Conservation (phyloP, 2,113 vertebrate species). For the Nymphicus hollandicus region DNA sequence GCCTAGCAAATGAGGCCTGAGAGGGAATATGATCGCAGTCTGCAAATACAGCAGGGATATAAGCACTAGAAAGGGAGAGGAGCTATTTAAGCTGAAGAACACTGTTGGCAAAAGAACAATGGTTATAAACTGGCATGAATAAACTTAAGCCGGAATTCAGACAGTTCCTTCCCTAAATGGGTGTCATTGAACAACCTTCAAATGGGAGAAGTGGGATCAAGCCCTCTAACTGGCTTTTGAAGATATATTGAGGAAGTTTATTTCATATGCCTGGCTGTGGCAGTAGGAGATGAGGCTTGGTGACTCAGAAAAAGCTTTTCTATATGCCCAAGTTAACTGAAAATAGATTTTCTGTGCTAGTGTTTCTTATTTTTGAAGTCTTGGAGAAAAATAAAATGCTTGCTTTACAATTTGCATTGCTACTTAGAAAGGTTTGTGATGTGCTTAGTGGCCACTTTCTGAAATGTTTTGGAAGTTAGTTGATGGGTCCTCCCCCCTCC, state of each 20-base stretch:
- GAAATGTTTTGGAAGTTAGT: background rate
- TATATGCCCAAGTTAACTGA: background rate
- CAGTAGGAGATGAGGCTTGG: background rate
- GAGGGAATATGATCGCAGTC: background rate
- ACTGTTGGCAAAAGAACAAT: background rate
- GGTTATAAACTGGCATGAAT: background rate
- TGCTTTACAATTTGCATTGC: background rate
- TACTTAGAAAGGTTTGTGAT: background rate
- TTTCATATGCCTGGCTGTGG: background rate
- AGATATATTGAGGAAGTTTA: background rate
- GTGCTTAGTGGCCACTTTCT: background rate
- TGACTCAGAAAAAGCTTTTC: background rate
- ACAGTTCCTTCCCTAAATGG: background rate
- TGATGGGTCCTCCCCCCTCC: background rate
- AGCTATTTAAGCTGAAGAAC: background rate
- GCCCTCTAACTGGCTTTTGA: background rate
- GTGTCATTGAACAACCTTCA: background rate
- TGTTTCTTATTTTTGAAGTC: conserved; percentile 7
- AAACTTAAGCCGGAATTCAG: background rate
- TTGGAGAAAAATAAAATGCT: background rate
- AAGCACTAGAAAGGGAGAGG: background rate
- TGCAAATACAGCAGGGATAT: background rate
- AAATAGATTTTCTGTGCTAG: background rate
- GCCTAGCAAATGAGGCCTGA: background rate
- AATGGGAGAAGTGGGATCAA: background rate